These are phyloP conservation scores for Tupiocoris notatus DNA, from an alignment of 2,888 invertebrate species.

Conservation along the genomic window DNA sequence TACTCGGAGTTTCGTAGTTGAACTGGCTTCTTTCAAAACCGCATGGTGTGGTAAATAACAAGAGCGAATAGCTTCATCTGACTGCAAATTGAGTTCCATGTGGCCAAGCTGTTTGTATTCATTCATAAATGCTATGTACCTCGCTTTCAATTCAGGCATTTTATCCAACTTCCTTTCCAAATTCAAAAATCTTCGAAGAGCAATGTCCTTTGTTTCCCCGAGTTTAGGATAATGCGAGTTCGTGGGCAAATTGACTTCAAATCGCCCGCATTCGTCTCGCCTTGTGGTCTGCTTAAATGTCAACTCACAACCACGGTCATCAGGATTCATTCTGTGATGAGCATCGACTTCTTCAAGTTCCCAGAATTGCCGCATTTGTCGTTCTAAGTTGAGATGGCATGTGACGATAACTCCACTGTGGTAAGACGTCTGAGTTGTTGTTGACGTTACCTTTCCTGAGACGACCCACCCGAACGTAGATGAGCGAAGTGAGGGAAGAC, in stretches of 20 bases:
- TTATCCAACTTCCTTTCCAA: constrained; percentile 30
- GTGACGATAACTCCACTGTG: too few relatives aligned
- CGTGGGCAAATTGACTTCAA: constrained; percentile 26
- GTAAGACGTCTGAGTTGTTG: too few relatives aligned
- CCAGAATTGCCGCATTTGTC: neutral
- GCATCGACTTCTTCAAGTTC: neutral
- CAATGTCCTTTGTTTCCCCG: constrained; percentile 32
- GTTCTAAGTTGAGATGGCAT: too few relatives aligned
- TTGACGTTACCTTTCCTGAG: too few relatives aligned
- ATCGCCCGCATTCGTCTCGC: neutral
- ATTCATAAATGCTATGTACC: constrained; percentile 46
- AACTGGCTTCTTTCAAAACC: constrained; percentile 48
- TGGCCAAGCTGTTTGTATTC: constrained; percentile 44
- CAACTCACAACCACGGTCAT: neutral
- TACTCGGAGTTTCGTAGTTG: constrained; percentile 50
- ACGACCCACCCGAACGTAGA: too few relatives aligned
- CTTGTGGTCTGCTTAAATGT: neutral
- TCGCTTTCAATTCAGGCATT: neutral
- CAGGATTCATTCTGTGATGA: too few relatives aligned
- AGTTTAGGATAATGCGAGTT: constrained; percentile 2
- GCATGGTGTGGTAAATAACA: constrained; percentile 52
- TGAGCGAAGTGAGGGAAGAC: too few relatives aligned
- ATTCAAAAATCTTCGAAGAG: constrained; percentile 19
- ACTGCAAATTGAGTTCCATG: constrained; percentile 44
- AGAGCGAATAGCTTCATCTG: neutral